Evolutionary conservation across 30 jellyfish, hydroid and myxozoan genomes (phyloP).

Genomic region (Pelagia noctiluca): DNA sequence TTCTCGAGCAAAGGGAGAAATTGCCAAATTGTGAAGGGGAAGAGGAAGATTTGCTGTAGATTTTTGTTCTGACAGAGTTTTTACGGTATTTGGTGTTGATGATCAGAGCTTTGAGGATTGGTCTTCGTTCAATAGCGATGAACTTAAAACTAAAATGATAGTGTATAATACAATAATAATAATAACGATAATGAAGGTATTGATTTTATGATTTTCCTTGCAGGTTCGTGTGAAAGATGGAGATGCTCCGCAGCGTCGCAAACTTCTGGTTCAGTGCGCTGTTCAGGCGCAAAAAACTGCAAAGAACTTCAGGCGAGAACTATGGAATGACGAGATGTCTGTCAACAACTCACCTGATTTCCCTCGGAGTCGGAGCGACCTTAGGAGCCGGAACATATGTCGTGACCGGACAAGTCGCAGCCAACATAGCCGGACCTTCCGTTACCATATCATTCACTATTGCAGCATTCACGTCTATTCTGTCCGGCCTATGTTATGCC

Average conservation of each 20-base stretch:
- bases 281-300: constrained; percentile 84
- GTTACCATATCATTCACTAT: constrained; percentile 94
- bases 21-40: no score
- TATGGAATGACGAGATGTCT: constrained; percentile 88
- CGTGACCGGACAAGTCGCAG: constrained; percentile 99
- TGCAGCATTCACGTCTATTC: constrained; percentile 97
- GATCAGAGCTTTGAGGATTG: no score
- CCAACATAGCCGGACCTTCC: constrained; percentile 99
- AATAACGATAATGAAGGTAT: no score
- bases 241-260: constrained; percentile 18
- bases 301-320: constrained; percentile 27
- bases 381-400: constrained; percentile 99
- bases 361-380: constrained; percentile 99
- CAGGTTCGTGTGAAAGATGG: no score
- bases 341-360: constrained; percentile 87
- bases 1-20: no score
- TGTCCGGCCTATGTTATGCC: constrained; percentile 98
- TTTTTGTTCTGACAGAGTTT: no score
- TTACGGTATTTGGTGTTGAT: no score
- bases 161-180: no score
- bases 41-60: no score
- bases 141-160: no score
- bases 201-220: no score
- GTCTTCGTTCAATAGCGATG: no score
- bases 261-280: constrained; percentile 84